Conservation (phyloP, 2,113 vertebrate species). For the Eonycteris spelaea region DNA sequence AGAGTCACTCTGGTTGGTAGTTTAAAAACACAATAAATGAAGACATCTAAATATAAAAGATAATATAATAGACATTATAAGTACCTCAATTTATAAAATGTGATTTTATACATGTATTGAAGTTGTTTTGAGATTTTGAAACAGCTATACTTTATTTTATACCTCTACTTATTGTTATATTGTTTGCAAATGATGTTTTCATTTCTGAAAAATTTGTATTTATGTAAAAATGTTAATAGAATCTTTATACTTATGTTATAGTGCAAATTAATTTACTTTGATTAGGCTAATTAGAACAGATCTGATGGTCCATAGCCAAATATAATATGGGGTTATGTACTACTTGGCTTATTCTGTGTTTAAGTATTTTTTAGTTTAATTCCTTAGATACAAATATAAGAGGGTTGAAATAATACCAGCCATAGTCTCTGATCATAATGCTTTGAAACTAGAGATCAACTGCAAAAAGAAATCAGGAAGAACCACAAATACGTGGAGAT, state of each 20-base stretch:
- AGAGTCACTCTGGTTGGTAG: neutral
- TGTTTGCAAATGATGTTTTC: slow-evolving; percentile 27
- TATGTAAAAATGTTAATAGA: slow-evolving; percentile 3
- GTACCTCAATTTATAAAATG: neutral
- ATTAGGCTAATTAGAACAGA: slow-evolving; percentile 26
- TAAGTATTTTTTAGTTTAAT: neutral
- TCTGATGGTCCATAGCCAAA: neutral
- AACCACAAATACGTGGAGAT: too few species aligned
- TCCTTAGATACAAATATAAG: neutral
- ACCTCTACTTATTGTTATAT: neutral
- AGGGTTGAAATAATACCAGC: too few species aligned
- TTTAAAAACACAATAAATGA: neutral
- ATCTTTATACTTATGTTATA: slow-evolving; percentile 14
- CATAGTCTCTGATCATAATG: too few species aligned
- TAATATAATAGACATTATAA: neutral
- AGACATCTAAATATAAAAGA: neutral
- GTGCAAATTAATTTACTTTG: neutral
- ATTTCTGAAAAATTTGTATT: slow-evolving; percentile 35
- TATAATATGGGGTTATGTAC: neutral
- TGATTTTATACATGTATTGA: slow-evolving; percentile 12
- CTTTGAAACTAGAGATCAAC: too few species aligned
- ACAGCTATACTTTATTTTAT: neutral
- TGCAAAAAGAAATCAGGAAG: too few species aligned
- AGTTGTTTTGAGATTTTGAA: neutral
- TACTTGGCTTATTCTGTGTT: neutral